Base-by-base conservation (phyloP, 2,797 vertebrate genomes). In the Xenopus petersii region DNA sequence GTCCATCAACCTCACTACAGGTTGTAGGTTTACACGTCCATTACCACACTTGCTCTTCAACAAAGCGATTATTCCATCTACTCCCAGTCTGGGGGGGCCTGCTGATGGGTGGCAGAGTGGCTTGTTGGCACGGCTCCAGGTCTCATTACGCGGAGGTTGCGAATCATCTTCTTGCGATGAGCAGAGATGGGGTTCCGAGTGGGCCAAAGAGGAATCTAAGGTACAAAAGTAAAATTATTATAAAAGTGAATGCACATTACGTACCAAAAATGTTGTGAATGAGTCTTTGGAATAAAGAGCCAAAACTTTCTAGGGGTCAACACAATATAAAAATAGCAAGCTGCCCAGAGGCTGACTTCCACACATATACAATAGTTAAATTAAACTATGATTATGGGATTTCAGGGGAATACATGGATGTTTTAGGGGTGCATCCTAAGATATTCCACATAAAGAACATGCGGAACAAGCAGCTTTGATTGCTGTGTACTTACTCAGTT, bases 1-100 rank as follows among this genome's bases (percentile, higher is more conserved):
- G 87, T 90, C 90, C 70, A 88, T 88, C 77, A 92, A 86, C 84
- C 88, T 91, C 80, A 91, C 90, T 83, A 93, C 90, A 1, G 85
- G 87, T 79, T 82, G 86, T 77, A 93, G 89, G 76, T 90, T 90
- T 86, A 90, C 90, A 79, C 87, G 87, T 75, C 91, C 90, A 85
- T 91, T 91, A 85, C 91, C 90, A 81, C 86, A 88, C 83, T 87
- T 86, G 82, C 84, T 85, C 10, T 83, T 87, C 72, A 91, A 86
- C 76, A 89, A 79, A 55, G 86, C 82, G 67, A 91, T 85, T 74
- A 90, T 88, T 81, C 81, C 42, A 81, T 89, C 87, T 21, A 88
- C 42, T 82, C 87, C 86, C 73, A 84, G 83, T 73, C 80, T 85
- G 74, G 85, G 82, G 4, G 85, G 81, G 74, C 84, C 84, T 82